phyloP scores from a whole-genome alignment of 2,113 vertebrate species.

The Romanogobio albipinnatus region DNA sequence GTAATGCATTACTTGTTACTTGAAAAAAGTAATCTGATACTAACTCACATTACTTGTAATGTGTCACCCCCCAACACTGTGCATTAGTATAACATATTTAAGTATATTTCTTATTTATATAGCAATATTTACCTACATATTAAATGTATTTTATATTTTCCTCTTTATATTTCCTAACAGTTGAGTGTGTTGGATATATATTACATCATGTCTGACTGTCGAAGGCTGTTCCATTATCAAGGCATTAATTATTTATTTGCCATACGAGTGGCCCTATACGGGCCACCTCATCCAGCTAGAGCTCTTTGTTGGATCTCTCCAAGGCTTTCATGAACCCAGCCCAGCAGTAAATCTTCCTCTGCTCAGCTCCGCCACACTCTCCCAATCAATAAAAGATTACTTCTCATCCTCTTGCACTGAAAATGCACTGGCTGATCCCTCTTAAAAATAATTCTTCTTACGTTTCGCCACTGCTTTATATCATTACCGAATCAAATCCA shows the following conservation, averaged over 20 bases:
- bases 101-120: no score
- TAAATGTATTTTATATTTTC: no score
- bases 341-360: conserved; percentile 46
- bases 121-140: neutral
- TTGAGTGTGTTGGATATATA: conserved; percentile 19
- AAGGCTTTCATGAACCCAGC: conserved; percentile 48
- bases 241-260: conserved; percentile 42
- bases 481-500: conserved; percentile 24
- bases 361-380: conserved; percentile 34
- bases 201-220: conserved; percentile 19
- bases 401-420: conserved; percentile 26
- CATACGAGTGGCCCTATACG: neutral
- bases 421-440: conserved; percentile 38
- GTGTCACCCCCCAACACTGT: no score
- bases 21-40: no score
- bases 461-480: conserved; percentile 41
- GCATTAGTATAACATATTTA: no score
- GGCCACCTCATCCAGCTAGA: conserved; percentile 2
- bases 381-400: conserved; percentile 54
- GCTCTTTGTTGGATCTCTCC: conserved; percentile 36
- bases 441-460: conserved; percentile 29
- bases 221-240: conserved; percentile 30
- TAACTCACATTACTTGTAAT: no score
- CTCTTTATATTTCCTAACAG: neutral
- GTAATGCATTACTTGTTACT: no score